Conservation (phyloP, 2,888 invertebrate genomes). For the Zonitis immaculata region DNA sequence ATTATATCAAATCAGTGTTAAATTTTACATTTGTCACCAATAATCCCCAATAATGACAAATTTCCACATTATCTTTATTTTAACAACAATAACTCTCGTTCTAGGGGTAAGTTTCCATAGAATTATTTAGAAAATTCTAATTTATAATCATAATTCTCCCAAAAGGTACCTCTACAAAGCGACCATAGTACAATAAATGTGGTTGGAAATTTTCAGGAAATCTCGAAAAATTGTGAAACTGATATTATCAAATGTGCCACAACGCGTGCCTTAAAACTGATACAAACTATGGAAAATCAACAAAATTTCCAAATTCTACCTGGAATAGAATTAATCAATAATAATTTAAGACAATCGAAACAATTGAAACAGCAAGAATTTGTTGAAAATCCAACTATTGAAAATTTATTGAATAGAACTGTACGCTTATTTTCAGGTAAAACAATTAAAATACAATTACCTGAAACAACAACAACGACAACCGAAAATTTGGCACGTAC, state of each 20-base stretch:
- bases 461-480: constrained; percentile 61
- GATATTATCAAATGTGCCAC: constrained; percentile 52
- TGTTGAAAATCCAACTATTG: constrained; percentile 48
- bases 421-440: constrained; percentile 57
- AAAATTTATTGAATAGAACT: constrained; percentile 55
- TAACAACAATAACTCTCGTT: neutral
- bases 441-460: constrained; percentile 66
- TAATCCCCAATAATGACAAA: neutral
- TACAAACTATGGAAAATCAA: constrained; percentile 2
- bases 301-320: constrained; percentile 55
- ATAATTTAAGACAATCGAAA: constrained; percentile 14
- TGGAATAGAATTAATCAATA: constrained; percentile 55
- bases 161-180: neutral
- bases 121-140: no score
- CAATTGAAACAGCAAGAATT: constrained; percentile 25
- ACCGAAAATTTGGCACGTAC: constrained; percentile 65
- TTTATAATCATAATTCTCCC: neutral
- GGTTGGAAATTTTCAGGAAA: no score
- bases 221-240: no score
- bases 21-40: neutral
- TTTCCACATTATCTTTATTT: neutral
- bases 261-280: constrained; percentile 47
- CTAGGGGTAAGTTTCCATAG: neutral
- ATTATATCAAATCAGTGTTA: constrained; percentile 3
- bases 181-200: no score